These are phyloP conservation scores for Sebastes diploproa DNA, from an alignment of 2,797 vertebrate genomes.

Conservation along the genomic window DNA sequence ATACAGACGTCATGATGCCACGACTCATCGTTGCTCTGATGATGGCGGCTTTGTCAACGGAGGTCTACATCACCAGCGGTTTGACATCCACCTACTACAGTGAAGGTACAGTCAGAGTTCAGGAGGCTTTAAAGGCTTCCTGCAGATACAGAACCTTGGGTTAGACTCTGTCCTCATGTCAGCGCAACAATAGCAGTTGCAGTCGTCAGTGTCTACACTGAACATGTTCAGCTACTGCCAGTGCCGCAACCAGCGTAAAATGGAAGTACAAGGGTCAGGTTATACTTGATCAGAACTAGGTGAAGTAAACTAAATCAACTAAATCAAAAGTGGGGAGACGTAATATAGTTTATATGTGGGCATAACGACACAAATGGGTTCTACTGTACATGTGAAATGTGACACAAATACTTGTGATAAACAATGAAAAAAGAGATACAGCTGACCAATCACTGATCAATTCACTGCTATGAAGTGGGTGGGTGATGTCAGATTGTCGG, in stretches of 20 bases:
- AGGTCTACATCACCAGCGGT: slow-evolving; percentile 36
- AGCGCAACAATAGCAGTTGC: not conserved
- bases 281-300: too few relatives aligned
- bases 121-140: not conserved
- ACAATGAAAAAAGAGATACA: too few relatives aligned
- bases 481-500: too few relatives aligned
- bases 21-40: slow-evolving; percentile 64
- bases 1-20: slow-evolving; percentile 34
- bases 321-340: too few relatives aligned
- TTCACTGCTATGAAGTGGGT: too few relatives aligned
- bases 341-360: too few relatives aligned
- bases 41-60: slow-evolving; percentile 51
- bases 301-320: too few relatives aligned
- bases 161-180: not conserved
- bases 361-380: too few relatives aligned
- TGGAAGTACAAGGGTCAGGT: not conserved
- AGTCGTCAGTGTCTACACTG: too few relatives aligned
- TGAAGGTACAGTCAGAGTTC: slow-evolving; percentile 22
- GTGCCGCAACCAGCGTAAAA: not conserved
- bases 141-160: not conserved
- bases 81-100: slow-evolving; percentile 20
- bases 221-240: not conserved
- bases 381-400: too few relatives aligned
- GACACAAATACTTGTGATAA: too few relatives aligned
- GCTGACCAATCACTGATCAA: too few relatives aligned